Percentiles rank a stretch among this genome's conserved stretches.
phyloP scores from a whole-genome alignment of 2,888 invertebrate genomes.

The Apoda limacodes region DNA sequence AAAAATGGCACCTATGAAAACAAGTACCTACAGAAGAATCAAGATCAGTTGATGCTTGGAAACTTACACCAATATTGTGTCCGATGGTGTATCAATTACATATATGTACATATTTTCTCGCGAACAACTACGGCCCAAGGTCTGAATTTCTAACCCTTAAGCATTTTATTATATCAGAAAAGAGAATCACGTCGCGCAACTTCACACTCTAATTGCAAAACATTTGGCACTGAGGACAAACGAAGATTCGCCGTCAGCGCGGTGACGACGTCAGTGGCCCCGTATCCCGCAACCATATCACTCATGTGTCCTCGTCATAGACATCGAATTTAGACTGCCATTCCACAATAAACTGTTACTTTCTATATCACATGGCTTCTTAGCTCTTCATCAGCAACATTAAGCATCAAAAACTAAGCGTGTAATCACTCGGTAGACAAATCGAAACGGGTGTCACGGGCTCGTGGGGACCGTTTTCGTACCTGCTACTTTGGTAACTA shows the following conservation, averaged over 20 bases:
- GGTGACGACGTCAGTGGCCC: conserved; percentile 64
- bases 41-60: no score
- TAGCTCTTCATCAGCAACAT: conserved; percentile 29
- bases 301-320: conserved; percentile 48
- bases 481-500: conserved; percentile 48
- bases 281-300: conserved; percentile 50
- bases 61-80: no score
- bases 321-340: conserved; percentile 41
- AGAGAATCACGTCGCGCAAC: conserved; percentile 68
- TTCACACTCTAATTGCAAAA: conserved; percentile 69
- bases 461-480: conserved; percentile 64
- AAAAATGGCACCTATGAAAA: no score
- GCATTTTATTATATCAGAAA: no score
- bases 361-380: conserved; percentile 27
- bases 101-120: no score
- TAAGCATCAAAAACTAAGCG: no score
- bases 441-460: conserved; percentile 63
- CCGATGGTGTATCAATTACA: no score
- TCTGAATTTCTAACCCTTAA: no score
- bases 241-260: conserved; percentile 51
- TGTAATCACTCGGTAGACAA: conserved; percentile 34
- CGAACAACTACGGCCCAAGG: no score
- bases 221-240: conserved; percentile 64
- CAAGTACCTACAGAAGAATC: no score
- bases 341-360: conserved; percentile 33